Conservation (phyloP, 2,888 invertebrate species). For the Theretra japonica region DNA sequence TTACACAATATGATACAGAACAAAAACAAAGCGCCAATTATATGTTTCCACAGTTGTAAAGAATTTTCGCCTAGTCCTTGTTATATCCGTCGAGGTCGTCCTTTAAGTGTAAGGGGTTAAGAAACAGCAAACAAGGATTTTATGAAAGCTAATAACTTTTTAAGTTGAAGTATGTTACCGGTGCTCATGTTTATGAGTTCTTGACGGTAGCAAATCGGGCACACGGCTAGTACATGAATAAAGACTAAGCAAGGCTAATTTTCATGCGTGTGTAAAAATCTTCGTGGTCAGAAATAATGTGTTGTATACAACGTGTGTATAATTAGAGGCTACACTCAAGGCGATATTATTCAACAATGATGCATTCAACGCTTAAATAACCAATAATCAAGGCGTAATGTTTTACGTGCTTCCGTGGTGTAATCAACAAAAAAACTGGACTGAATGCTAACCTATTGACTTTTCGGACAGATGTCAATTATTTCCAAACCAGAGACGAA, state of each 20-base stretch:
- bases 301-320: constrained; percentile 38
- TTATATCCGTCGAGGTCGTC: too few relatives aligned
- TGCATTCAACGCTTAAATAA: constrained; percentile 31
- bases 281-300: constrained; percentile 52
- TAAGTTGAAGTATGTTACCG: too few relatives aligned
- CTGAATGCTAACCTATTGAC: constrained; percentile 1
- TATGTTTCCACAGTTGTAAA: too few relatives aligned
- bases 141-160: too few relatives aligned
- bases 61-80: too few relatives aligned
- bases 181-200: too few relatives aligned
- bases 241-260: constrained; percentile 50
- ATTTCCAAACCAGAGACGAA: not conserved
- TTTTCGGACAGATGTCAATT: not conserved
- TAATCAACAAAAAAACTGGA: not conserved
- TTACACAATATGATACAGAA: too few relatives aligned
- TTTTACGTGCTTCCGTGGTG: not conserved
- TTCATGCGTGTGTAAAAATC: constrained; percentile 44
- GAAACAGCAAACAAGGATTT: too few relatives aligned
- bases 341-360: constrained; percentile 47
- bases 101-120: too few relatives aligned
- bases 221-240: constrained; percentile 37
- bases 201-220: too few relatives aligned
- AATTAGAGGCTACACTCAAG: constrained; percentile 42
- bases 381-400: constrained; percentile 13
- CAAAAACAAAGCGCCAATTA: too few relatives aligned